phyloP scores from a whole-genome alignment of 1,140 invertebrate genomes.

The Sminthurides bifidus region DNA sequence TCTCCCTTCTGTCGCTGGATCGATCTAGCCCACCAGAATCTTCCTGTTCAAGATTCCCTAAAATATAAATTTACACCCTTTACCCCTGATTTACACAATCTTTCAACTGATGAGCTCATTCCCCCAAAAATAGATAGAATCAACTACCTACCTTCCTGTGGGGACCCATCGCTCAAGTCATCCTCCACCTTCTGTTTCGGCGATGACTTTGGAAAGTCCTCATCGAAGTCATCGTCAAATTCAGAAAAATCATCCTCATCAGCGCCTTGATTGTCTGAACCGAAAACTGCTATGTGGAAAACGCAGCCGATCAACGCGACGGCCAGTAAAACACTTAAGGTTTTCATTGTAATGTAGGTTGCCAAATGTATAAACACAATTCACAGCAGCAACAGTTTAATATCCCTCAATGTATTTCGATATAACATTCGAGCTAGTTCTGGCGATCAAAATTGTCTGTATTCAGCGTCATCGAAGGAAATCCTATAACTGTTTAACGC shows the following conservation, averaged over 20 bases:
- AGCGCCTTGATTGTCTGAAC: background rate
- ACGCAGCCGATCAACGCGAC: background rate
- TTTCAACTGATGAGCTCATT: too few species aligned
- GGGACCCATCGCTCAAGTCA: too few species aligned
- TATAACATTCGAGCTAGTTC: too few species aligned
- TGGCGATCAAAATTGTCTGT: too few species aligned
- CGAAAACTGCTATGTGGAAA: background rate
- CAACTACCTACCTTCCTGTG: too few species aligned
- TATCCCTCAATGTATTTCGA: too few species aligned
- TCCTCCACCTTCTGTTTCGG: background rate
- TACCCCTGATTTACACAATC: too few species aligned
- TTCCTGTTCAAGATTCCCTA: background rate
- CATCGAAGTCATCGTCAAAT: conserved; percentile 25
- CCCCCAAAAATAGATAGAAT: too few species aligned
- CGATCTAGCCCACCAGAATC: background rate
- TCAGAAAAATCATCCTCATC: conserved; percentile 24
- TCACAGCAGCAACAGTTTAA: too few species aligned
- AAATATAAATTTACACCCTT: background rate
- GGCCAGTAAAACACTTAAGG: background rate
- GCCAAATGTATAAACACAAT: too few species aligned
- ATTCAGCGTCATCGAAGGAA: too few species aligned
- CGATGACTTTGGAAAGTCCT: conserved; percentile 5
- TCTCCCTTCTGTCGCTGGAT: background rate
- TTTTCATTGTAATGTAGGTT: background rate
- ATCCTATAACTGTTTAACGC: too few species aligned